Evolutionary conservation across 1,140 invertebrate genomes (phyloP).

Genomic region (Drosophila paulistorum): DNA sequence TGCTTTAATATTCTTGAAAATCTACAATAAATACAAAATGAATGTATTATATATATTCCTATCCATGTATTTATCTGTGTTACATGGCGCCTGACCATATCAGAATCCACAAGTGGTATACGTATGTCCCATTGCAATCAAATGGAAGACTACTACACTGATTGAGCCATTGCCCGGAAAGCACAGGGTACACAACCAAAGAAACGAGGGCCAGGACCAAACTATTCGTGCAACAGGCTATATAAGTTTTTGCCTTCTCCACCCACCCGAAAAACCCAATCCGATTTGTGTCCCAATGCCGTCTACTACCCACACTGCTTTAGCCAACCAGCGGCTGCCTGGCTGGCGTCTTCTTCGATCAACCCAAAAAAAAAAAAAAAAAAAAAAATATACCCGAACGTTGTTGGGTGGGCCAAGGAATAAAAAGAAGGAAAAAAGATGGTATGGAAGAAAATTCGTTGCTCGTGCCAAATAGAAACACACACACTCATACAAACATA

Average conservation of each 20-base stretch:
- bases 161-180: slow-evolving; percentile 67
- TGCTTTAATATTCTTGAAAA: too few species aligned
- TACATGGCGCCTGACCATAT: not conserved
- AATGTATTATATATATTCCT: not conserved
- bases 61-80: not conserved
- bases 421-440: slow-evolving; percentile 33
- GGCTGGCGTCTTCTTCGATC: slow-evolving; percentile 65
- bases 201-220: slow-evolving; percentile 50
- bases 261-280: not conserved
- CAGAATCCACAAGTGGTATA: slow-evolving; percentile 75
- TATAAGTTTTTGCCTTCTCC: slow-evolving; percentile 6
- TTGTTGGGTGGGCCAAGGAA: slow-evolving; percentile 33
- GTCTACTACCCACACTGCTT: slow-evolving; percentile 3
- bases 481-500: not conserved
- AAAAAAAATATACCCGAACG: slow-evolving; percentile 26
- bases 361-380: slow-evolving; percentile 48
- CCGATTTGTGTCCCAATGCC: slow-evolving; percentile 18
- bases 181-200: slow-evolving; percentile 22
- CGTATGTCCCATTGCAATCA: slow-evolving; percentile 76
- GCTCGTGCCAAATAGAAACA: slow-evolving; percentile 39
- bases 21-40: not conserved
- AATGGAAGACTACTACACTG: slow-evolving; percentile 70
- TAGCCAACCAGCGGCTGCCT: slow-evolving; percentile 27
- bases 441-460: slow-evolving; percentile 58
- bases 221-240: slow-evolving; percentile 40